Percentiles rank a stretch among this genome's conserved stretches.
Evolutionary conservation across 2,888 invertebrate genomes (phyloP).

Genomic region (Gastracanthus pulcherrimus): DNA sequence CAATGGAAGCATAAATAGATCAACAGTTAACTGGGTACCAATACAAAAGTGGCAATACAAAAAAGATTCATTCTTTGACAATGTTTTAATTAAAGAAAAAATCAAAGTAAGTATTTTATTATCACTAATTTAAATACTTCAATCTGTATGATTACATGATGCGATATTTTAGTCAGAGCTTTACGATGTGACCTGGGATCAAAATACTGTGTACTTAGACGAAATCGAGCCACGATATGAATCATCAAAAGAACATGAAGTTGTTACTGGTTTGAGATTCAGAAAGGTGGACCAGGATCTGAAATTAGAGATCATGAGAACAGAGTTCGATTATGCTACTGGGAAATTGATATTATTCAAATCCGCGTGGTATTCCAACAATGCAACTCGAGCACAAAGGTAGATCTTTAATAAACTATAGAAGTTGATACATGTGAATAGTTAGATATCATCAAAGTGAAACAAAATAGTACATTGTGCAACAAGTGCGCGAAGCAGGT

Average conservation of each 20-base stretch:
- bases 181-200: slow-evolving; percentile 87
- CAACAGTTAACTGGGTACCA: slow-evolving; percentile 81
- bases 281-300: slow-evolving; percentile 88
- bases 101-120: too few species aligned
- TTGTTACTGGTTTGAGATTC: slow-evolving; percentile 88
- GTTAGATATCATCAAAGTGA: too few species aligned
- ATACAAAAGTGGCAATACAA: too few species aligned
- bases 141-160: slow-evolving; percentile 69
- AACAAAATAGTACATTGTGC: too few species aligned
- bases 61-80: too few species aligned
- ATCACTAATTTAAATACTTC: not conserved
- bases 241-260: slow-evolving; percentile 83
- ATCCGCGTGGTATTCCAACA: slow-evolving; percentile 78
- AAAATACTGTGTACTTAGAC: slow-evolving; percentile 89
- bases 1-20: slow-evolving; percentile 80
- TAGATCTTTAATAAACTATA: too few species aligned
- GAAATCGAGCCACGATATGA: too few species aligned
- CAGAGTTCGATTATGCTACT: slow-evolving; percentile 88
- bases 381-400: not conserved
- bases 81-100: too few species aligned
- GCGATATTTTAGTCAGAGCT: slow-evolving; percentile 71
- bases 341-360: slow-evolving; percentile 87
- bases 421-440: too few species aligned
- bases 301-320: slow-evolving; percentile 88
- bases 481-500: too few species aligned